Percentiles rank a stretch among this genome's conserved stretches.
Conservation (phyloP, 2,113 vertebrate genomes). For the Trematomus loennbergii region DNA sequence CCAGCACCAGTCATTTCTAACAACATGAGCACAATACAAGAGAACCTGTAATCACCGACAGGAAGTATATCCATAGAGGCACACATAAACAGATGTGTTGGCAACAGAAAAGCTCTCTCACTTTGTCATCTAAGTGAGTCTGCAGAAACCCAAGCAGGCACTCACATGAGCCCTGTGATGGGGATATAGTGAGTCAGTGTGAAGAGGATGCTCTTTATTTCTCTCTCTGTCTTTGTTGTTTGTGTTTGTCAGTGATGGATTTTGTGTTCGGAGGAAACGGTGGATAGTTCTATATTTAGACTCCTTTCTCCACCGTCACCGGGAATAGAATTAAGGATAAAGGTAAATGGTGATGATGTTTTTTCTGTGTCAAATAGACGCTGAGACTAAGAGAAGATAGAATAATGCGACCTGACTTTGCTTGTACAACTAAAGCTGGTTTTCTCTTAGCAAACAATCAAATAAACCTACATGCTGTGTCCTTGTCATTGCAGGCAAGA, state of each 20-base stretch:
- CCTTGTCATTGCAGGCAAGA: constrained; percentile 88
- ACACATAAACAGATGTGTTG: background rate
- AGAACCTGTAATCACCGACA: background rate
- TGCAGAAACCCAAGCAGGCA: constrained; percentile 21
- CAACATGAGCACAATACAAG: too few relatives aligned
- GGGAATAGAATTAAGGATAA: background rate
- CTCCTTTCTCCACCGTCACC: background rate
- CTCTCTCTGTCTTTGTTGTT: background rate
- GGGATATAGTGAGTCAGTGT: background rate
- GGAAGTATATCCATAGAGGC: background rate
- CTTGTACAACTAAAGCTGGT: background rate
- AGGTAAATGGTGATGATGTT: background rate
- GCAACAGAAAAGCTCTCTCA: background rate
- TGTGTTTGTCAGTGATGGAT: constrained; percentile 9
- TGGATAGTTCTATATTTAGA: constrained; percentile 4
- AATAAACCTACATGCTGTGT: background rate
- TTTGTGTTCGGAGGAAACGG: background rate
- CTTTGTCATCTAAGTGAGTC: constrained; percentile 27
- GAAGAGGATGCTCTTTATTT: background rate
- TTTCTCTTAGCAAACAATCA: background rate
- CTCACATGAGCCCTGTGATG: background rate
- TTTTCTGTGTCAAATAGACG: background rate
- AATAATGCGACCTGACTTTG: background rate
- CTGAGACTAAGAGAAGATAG: background rate
- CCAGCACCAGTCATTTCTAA: too few relatives aligned